Conservation (phyloP, 2,797 vertebrate genomes). For the Serranus cabrilla region DNA sequence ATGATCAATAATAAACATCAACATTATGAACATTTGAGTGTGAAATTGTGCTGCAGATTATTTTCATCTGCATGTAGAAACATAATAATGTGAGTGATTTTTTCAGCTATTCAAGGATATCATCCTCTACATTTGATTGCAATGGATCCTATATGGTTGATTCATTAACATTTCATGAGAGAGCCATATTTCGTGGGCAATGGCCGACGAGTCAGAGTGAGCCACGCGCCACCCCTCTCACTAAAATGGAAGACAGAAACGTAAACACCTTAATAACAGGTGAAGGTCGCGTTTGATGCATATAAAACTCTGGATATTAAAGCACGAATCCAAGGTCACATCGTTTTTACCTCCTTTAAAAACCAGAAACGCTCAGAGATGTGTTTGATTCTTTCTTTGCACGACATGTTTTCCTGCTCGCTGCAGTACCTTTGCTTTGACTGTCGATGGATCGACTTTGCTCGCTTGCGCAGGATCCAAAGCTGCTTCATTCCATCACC, state of each 20-base stretch:
- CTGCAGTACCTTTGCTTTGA: constrained; percentile 22
- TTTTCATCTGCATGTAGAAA: background rate
- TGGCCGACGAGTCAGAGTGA: constrained; percentile 54
- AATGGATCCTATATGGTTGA: background rate
- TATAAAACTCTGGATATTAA: background rate
- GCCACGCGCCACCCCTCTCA: constrained; percentile 46
- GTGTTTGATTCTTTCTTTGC: background rate
- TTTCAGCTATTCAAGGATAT: background rate
- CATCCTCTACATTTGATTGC: background rate
- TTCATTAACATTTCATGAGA: constrained; percentile 28
- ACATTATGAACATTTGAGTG: background rate
- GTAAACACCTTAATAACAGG: constrained; percentile 74
- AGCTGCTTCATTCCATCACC: constrained; percentile 56
- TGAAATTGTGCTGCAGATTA: background rate
- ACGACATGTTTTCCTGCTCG: constrained; percentile 4
- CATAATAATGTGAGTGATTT: background rate
- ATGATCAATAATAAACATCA: constrained; percentile 2
- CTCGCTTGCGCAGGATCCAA: constrained; percentile 49
- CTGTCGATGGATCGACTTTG: constrained; percentile 20
- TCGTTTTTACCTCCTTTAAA: accelerated
- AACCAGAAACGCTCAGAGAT: background rate
- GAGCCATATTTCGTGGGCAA: constrained; percentile 56
- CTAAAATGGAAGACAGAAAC: constrained; percentile 76
- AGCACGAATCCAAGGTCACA: constrained; percentile 13
- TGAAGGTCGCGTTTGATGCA: constrained; percentile 64